Conservation (phyloP, 2,797 vertebrate genomes). For the Mormyrus proboscirostris region DNA sequence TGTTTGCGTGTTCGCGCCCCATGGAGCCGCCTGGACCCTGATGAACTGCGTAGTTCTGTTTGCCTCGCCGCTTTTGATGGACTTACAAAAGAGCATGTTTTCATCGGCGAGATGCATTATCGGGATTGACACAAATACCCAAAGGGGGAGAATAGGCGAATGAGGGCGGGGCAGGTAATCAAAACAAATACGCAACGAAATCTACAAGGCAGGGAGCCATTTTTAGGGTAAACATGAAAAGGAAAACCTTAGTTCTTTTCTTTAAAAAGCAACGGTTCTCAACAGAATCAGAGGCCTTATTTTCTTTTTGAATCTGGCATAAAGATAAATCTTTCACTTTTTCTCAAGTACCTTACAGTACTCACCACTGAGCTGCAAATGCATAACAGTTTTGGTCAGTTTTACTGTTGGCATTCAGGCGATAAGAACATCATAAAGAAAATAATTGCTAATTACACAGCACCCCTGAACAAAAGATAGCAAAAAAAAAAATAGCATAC, state of each 20-base stretch:
- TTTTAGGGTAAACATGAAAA: not conserved
- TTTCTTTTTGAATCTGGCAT: not conserved
- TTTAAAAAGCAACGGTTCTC: constrained; percentile 5
- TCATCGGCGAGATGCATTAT: no score
- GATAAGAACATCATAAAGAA: not conserved
- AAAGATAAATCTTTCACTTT: not conserved
- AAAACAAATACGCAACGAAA: not conserved
- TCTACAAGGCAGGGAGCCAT: not conserved
- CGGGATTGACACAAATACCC: no score
- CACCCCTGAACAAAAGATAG: not conserved
- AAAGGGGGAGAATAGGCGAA: not conserved
- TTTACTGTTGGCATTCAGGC: not conserved
- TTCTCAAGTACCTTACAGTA: not conserved
- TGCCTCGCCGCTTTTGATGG: no score
- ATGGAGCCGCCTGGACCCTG: no score
- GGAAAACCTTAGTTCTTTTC: not conserved
- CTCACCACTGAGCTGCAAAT: not conserved
- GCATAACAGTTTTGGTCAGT: not conserved
- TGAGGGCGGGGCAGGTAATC: not conserved
- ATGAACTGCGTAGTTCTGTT: no score
- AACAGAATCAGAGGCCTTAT: not conserved
- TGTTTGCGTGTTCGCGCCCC: no score
- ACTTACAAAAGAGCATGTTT: no score
- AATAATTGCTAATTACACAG: not conserved
- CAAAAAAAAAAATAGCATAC: constrained; percentile 6